Conservation (phyloP, 2,888 invertebrate species). For the Agonum fuliginosum region DNA sequence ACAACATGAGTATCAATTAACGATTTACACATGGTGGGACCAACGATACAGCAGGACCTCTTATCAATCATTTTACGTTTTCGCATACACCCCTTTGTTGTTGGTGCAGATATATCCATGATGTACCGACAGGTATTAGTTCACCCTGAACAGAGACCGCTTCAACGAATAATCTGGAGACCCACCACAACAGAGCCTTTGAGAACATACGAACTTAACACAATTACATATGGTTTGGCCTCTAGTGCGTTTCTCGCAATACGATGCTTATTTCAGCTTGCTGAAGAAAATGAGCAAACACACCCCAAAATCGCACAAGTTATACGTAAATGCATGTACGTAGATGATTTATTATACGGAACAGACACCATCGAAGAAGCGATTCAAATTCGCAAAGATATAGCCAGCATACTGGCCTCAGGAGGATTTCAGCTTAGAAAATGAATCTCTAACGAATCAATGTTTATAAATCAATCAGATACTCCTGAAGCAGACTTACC, state of each 20-base stretch:
- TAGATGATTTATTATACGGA: constrained; percentile 36
- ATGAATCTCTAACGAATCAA: neutral
- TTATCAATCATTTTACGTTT: constrained; percentile 46
- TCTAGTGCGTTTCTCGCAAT: constrained; percentile 36
- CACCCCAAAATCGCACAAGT: constrained; percentile 2
- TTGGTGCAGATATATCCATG: constrained; percentile 48
- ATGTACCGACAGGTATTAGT: constrained; percentile 57
- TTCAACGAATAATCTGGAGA: constrained; percentile 44
- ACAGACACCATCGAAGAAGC: neutral
- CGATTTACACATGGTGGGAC: constrained; percentile 34
- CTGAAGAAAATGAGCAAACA: neutral
- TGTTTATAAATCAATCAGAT: neutral
- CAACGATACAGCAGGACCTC: constrained; percentile 53
- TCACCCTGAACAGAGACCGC: constrained; percentile 5
- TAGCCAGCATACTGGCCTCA: neutral
- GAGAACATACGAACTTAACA: constrained; percentile 30
- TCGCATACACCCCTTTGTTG: constrained; percentile 23
- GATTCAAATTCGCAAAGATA: neutral
- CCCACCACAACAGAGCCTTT: neutral
- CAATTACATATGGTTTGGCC: constrained; percentile 38
- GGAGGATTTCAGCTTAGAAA: neutral
- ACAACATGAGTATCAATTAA: constrained; percentile 21
- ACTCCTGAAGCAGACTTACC: neutral
- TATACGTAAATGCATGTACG: constrained; percentile 14
- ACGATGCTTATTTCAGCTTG: constrained; percentile 11